Evolutionary conservation across 1,140 invertebrate genomes (phyloP).

Genomic region (Hylyphantes graminicola): DNA sequence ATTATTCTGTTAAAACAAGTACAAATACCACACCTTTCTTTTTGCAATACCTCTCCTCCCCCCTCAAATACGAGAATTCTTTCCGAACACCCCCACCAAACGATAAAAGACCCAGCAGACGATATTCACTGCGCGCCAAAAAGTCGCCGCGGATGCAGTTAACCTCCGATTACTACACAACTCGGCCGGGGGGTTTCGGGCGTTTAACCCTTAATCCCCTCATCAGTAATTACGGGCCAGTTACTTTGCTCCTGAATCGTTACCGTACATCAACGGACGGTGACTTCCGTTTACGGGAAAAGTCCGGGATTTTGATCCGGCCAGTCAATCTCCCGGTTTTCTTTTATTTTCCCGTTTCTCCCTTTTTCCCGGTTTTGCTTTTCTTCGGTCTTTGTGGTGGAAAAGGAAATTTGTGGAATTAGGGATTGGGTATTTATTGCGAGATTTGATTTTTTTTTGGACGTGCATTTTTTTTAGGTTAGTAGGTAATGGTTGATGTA

Average conservation of each 20-base stretch:
- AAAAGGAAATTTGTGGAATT: not conserved
- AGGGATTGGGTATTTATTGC: conserved; percentile 38
- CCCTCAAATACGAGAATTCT: too few relatives aligned
- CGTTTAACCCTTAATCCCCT: conserved; percentile 57
- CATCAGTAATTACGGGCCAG: conserved; percentile 57
- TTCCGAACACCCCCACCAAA: too few relatives aligned
- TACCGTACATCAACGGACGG: conserved; percentile 55
- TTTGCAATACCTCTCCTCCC: too few relatives aligned
- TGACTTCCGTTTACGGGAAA: conserved; percentile 53
- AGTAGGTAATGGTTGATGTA: too few relatives aligned
- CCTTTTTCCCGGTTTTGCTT: conserved; percentile 8
- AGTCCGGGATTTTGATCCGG: conserved; percentile 50
- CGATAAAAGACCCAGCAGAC: too few relatives aligned
- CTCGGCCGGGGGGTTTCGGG: conserved; percentile 16
- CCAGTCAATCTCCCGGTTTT: conserved; percentile 43
- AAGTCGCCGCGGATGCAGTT: conserved; percentile 55
- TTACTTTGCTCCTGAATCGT: conserved; percentile 46
- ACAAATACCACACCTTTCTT: too few relatives aligned
- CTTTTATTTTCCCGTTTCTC: not conserved
- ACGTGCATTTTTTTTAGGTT: too few relatives aligned
- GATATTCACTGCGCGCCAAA: conserved; percentile 13
- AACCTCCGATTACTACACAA: conserved; percentile 52
- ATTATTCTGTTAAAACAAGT: too few relatives aligned
- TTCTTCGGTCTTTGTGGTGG: not conserved
- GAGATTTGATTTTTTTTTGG: not conserved